Base-by-base conservation (phyloP, 2,888 invertebrate species). In the Macrosoma leucophasiata region DNA sequence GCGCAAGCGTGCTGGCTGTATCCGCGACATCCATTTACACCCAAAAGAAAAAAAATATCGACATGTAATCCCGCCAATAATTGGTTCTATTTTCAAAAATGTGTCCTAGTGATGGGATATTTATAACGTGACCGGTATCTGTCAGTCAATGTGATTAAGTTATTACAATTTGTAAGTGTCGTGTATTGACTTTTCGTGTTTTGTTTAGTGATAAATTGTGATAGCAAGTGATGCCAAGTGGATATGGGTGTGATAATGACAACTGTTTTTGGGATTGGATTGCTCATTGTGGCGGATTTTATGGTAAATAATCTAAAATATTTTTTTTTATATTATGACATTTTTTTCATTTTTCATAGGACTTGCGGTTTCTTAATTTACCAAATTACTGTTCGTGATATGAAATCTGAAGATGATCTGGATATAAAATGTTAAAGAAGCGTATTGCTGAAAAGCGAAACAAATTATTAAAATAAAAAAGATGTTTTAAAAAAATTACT, bases 231-330 rank as follows among this genome's bases (percentile, higher is more conserved):
- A 76, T 79, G 79, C 65, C 68, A 64, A 75, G 72, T 69, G 70
- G 62, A 59, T 71, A 68, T 73, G 68, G 66, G 61, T 71, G 76
- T 74, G 75, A 74, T 69, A 77, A 75, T 74, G 76, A 58, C 68
- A 72, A 67, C 66, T 68, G 67, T 64, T 52, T 66, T 50, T 73
- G 69, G 70, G 60, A 74, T 72, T 78, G 79, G 76, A 79, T 81
- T 77, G 66, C 63, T 59, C 66, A 61, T 54, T 76, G 74, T 65
- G 48, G 58, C 48, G 62, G 71, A 55, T 50, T 71, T 52, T 58
- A 64, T 68, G 79, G 81, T 81, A 50, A 69, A 72, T 57, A 35
- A 24, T 30, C 27, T 24, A 27, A 15, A 13, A 15, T 24, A 25
- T 26, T 13, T 18, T 11, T 14, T 18, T 23, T 19, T 17, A 31